Base-by-base conservation (phyloP, 2,113 vertebrate genomes). In the Centrocercus urophasianus region DNA sequence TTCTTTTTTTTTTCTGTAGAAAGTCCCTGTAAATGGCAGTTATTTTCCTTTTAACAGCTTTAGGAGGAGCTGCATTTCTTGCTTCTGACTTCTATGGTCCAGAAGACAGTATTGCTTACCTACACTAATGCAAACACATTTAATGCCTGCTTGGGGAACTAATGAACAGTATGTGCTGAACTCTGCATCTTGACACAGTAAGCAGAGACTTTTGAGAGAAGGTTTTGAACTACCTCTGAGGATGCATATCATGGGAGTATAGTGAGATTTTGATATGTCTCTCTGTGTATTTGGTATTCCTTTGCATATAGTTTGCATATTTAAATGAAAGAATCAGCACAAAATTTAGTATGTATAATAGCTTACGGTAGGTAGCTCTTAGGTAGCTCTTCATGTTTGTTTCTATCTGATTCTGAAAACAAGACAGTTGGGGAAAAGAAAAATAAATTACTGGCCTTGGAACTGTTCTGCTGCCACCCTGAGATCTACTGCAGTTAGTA, bases 181-280 rank as follows among this genome's bases (percentile, higher is more conserved):
- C 36, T 63, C 27, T 65, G 43, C 19, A 14, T 38, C 12, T 65
- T 5, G 5, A 42, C 5, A 5, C 15, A 54, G 25, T 42, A 45
- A 73, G 47, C 40, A 59, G 73, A 67, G 42, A 43, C 19, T 45
- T 79, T 8, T 56, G 24, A 38, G 38, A 63, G 61, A 61, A 74
- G 28, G 36, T 81, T 87, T 74, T 32, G 28, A 61, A 43, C 22
- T 59, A 66, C 18, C 27, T 32, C 22, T 78, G 16, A 78, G 40
- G 83, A 57, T 0, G 1, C 7, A 22, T 34, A 2, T 78, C 0
- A 0, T 66, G 25, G 19, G 24, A 72, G 4, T 27, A 8, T 43
- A 54, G 5, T 71, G 66, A 85, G 32, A 16, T 22, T 28, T 20
- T 59, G 28, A 4, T 34, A 57, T 57, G 5, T 67, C 82, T 85